These are phyloP conservation scores for Prionace glauca DNA, from an alignment of 2,797 vertebrate genomes.

Conservation along the genomic window DNA sequence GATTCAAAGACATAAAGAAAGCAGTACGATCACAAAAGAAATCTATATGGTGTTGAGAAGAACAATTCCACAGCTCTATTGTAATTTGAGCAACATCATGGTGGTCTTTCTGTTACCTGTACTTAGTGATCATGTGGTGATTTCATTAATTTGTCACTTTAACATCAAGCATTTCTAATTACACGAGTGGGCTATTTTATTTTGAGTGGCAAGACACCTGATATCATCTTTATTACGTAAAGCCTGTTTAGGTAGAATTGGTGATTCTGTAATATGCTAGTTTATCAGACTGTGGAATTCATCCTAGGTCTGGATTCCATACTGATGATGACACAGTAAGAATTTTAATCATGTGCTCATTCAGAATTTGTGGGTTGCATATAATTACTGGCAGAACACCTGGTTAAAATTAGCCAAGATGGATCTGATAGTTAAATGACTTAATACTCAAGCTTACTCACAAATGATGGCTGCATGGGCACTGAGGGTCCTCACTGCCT, in stretches of 20 bases:
- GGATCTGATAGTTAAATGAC: background rate
- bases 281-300: background rate
- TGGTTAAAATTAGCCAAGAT: background rate
- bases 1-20: background rate
- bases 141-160: constrained; percentile 13
- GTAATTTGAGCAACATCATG: background rate
- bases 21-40: background rate
- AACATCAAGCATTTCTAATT: background rate
- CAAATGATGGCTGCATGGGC: background rate
- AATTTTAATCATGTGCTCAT: background rate
- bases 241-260: background rate
- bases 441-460: background rate
- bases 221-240: background rate
- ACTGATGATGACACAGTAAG: background rate
- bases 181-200: background rate
- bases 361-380: background rate
- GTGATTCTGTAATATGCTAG: background rate
- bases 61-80: background rate
- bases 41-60: background rate
- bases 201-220: background rate
- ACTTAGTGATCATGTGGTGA: background rate
- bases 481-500: background rate
- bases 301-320: background rate
- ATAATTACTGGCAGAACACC: background rate
- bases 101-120: background rate